Percentiles rank a stretch among this genome's conserved stretches.
Conservation (phyloP, 2,113 vertebrate genomes). For the Thamnophis sirtalis region DNA sequence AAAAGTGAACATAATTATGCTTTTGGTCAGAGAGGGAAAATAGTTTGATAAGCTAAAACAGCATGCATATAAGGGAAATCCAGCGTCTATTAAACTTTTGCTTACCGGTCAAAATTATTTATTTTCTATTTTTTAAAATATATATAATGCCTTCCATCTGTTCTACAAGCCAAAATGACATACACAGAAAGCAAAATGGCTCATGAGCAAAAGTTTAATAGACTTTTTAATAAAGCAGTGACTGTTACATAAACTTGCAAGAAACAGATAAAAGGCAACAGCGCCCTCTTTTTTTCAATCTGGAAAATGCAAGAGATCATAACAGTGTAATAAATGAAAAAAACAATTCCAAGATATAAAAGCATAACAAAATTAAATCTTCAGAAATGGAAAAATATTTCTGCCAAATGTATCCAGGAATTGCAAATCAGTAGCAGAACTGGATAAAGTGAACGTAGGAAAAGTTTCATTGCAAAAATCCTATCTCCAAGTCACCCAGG, state of each 20-base stretch:
- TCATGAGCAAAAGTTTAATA: neutral
- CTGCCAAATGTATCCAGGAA: slow-evolving; percentile 33
- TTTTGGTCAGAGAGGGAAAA: neutral
- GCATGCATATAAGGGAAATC: neutral
- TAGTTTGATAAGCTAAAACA: neutral
- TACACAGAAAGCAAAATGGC: neutral
- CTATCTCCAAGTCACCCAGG: neutral
- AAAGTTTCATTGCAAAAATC: neutral
- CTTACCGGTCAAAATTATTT: neutral
- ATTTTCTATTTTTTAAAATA: neutral
- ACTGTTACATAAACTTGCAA: slow-evolving; percentile 2
- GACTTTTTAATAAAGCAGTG: neutral
- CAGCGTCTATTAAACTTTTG: neutral
- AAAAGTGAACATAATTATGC: neutral
- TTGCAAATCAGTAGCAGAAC: slow-evolving; percentile 23
- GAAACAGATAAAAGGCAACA: neutral
- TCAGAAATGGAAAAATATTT: slow-evolving; percentile 43
- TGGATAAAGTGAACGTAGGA: neutral
- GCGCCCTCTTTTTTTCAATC: neutral
- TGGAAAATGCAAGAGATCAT: slow-evolving; percentile 31
- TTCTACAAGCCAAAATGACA: neutral
- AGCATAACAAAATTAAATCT: neutral
- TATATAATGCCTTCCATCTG: neutral
- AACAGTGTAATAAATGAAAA: slow-evolving; percentile 27
- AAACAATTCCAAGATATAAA: slow-evolving; percentile 26